Evolutionary conservation across 2,113 vertebrate species (phyloP), one percentile per base, ranked within the genome.

Genomic region (Colinus virginianus): DNA sequence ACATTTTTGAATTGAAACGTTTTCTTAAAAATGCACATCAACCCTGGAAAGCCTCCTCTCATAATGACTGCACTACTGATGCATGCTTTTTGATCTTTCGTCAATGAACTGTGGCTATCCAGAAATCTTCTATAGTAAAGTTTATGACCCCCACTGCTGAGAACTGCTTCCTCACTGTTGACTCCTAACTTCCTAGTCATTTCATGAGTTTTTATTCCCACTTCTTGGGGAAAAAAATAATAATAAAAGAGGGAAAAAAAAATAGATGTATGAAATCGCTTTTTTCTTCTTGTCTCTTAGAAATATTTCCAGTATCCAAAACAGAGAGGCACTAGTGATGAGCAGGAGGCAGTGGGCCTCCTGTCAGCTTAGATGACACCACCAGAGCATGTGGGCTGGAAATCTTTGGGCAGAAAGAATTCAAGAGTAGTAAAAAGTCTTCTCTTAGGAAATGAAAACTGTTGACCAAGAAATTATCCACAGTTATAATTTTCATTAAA

Each of bases 1-100:
- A 78, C 40, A 10, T 49, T 86, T 75, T 25, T 84, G 43, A 84
- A 70, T 59, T n/a, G 0, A 72, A 43, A 28, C 6, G 11, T 3
- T 74, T 78, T 14, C 43, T 80, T 55, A 19, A 64, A 59, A 70
- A 34, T 1, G 0, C 9, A n/a, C 0, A 0, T 48, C 42, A 58
- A 2, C 38, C 12, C 19, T 19, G 40, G 46, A 80, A 83, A 80
- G 59, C 9, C 32, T 55, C 20, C 42, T 90, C 34, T 59, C 67
- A n/a, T 1, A 28, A 40, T 6, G 32, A 32, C 45, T 26, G 5
- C 58, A 11, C 22, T 45, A 49, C 45, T 17, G 23, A n/a, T 21
- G 40, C 19, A 56, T 19, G 2, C n/a, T 75, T 30, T 67, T 40
- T 85, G 49, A 83, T 32, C 34, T 80, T 87, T 70, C 75, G 58